Evolutionary conservation across 2,113 vertebrate species (phyloP).

Genomic region (Hypanus sabinus): DNA sequence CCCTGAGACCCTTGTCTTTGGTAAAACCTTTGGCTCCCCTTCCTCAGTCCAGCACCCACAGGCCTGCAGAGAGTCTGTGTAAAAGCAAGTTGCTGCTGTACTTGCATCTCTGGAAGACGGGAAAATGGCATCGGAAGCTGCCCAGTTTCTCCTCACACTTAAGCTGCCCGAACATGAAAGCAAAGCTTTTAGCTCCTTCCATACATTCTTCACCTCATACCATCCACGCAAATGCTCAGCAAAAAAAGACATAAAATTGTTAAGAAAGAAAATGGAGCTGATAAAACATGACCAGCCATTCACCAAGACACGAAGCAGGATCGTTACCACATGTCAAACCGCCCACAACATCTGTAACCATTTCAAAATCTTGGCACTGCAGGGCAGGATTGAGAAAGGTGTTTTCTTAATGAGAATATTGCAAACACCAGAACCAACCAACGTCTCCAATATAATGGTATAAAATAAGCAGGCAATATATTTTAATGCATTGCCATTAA

Average conservation of each 20-base stretch:
- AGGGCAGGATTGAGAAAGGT: neutral
- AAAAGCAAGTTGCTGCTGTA: neutral
- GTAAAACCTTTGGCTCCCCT: neutral
- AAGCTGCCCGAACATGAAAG: neutral
- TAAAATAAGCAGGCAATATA: slow-evolving; percentile 31
- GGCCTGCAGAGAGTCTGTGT: too few species aligned
- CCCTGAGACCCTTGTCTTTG: neutral
- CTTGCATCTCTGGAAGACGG: neutral
- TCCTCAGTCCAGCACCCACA: too few species aligned
- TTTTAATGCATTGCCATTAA: slow-evolving; percentile 4
- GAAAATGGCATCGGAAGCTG: neutral
- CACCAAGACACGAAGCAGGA: neutral
- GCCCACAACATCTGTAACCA: slow-evolving; percentile 28
- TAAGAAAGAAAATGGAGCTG: neutral
- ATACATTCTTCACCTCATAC: neutral
- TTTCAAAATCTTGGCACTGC: slow-evolving; percentile 12
- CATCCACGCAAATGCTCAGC: neutral
- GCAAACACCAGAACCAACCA: neutral
- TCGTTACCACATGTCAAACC: neutral
- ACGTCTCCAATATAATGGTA: slow-evolving; percentile 9
- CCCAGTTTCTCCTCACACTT: too few species aligned
- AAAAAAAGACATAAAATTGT: neutral
- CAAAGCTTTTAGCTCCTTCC: neutral
- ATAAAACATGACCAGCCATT: neutral
- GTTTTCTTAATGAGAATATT: slow-evolving; percentile 32